Conservation (phyloP, 2,888 invertebrate genomes). For the Priocnemis perturbator region DNA sequence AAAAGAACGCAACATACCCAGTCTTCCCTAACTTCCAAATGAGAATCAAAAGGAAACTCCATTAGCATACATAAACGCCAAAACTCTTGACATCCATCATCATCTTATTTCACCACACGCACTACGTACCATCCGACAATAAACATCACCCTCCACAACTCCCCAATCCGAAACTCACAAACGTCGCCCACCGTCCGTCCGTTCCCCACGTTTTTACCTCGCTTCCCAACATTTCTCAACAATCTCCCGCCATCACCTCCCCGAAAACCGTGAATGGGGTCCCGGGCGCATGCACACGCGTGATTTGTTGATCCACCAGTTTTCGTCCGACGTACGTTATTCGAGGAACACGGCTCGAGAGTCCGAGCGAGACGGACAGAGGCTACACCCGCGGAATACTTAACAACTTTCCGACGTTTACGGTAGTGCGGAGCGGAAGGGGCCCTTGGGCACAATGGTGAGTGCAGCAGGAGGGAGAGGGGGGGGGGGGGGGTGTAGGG, state of each 20-base stretch:
- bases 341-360: constrained; percentile 44
- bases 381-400: constrained; percentile 67
- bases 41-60: too few relatives aligned
- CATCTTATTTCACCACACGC: too few relatives aligned
- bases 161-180: too few relatives aligned
- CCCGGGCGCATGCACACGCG: constrained; percentile 13
- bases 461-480: constrained; percentile 4
- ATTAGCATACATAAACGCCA: too few relatives aligned
- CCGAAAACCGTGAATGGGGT: constrained; percentile 48
- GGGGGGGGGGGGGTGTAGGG: constrained; percentile 1
- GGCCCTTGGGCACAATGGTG: constrained; percentile 8
- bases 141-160: neutral
- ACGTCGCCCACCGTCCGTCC: too few relatives aligned
- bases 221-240: too few relatives aligned
- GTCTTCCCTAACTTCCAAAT: too few relatives aligned
- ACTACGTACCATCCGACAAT: too few relatives aligned
- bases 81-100: too few relatives aligned
- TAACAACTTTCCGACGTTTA: constrained; percentile 59
- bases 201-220: neutral
- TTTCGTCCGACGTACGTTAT: constrained; percentile 56
- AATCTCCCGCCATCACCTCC: constrained; percentile 3
- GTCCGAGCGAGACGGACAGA: constrained; percentile 6
- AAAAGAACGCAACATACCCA: too few relatives aligned
- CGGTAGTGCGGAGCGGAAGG: constrained; percentile 4
- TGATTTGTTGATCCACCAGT: constrained; percentile 37